phyloP scores from a whole-genome alignment of 2,797 vertebrate species.

The Pangasius larnaudii region DNA sequence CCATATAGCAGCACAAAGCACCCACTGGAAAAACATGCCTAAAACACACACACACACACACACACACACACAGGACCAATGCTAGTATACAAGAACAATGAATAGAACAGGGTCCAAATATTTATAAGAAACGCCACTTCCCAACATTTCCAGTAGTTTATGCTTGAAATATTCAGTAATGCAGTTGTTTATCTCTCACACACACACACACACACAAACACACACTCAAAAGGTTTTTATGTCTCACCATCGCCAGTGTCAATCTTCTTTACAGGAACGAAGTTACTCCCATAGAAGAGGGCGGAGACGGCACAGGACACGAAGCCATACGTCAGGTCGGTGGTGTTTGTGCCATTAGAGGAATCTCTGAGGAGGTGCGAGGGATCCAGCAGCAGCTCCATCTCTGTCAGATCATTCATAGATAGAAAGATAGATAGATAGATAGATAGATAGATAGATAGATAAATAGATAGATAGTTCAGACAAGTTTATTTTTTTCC shows the following conservation, averaged over 20 bases:
- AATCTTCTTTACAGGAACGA: slow-evolving; percentile 84
- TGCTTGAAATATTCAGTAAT: not conserved
- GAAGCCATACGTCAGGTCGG: slow-evolving; percentile 74
- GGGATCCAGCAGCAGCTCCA: slow-evolving; percentile 25
- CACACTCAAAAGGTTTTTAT: not conserved
- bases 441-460: not conserved
- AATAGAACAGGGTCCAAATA: not conserved
- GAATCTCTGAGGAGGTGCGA: not conserved
- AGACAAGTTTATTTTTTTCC: not conserved
- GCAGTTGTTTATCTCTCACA: not conserved
- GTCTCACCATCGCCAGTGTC: slow-evolving; percentile 83
- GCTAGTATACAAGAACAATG: not conserved
- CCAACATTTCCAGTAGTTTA: not conserved
- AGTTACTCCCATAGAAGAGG: slow-evolving; percentile 82
- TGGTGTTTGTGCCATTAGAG: slow-evolving; percentile 55
- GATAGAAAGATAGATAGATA: no score
- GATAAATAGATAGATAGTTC: not conserved
- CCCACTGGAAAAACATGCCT: slow-evolving; percentile 63
- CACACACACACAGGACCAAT: not conserved
- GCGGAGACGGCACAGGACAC: slow-evolving; percentile 73
- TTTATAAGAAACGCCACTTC: not conserved
- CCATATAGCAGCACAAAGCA: slow-evolving; percentile 73
- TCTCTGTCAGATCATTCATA: slow-evolving; percentile 18
- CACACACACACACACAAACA: not conserved
- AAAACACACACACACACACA: not conserved